A percentile compares a stretch with the other conserved stretches of the same genome.
These are phyloP conservation scores for Lithobius niger DNA, from an alignment of 1,140 invertebrate genomes.

Conservation along the genomic window DNA sequence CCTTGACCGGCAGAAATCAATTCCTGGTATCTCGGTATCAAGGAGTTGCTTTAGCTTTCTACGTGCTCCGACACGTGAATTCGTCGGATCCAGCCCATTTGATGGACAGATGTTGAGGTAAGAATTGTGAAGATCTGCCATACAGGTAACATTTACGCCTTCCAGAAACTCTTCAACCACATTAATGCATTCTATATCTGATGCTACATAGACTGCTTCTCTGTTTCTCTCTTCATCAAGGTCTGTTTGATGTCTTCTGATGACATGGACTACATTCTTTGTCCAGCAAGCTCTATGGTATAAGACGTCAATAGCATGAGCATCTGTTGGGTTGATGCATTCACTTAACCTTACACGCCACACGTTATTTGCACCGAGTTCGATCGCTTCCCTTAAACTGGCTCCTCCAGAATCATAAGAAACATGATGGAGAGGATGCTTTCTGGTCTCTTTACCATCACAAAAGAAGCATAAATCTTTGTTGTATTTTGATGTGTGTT, in stretches of 20 bases:
- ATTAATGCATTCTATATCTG: neutral
- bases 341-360: neutral
- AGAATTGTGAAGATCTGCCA: neutral
- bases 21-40: neutral
- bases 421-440: neutral
- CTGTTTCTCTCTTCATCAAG: neutral
- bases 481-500: neutral
- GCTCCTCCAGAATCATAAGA: neutral
- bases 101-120: neutral
- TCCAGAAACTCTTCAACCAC: neutral
- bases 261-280: neutral
- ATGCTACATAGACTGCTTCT: neutral
- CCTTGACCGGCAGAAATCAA: neutral
- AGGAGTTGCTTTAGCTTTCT: neutral
- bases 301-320: neutral
- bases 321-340: neutral
- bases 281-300: neutral
- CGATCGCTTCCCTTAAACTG: slow-evolving; percentile 4
- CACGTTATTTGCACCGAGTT: neutral
- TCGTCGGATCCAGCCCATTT: neutral
- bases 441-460: neutral
- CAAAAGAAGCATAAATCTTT: neutral
- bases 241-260: neutral
- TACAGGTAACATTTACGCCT: neutral
- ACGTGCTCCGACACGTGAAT: neutral